Percentiles rank a stretch among this genome's conserved stretches.
Evolutionary conservation across 2,113 vertebrate genomes (phyloP).

Genomic region (Amphiprion ocellaris): DNA sequence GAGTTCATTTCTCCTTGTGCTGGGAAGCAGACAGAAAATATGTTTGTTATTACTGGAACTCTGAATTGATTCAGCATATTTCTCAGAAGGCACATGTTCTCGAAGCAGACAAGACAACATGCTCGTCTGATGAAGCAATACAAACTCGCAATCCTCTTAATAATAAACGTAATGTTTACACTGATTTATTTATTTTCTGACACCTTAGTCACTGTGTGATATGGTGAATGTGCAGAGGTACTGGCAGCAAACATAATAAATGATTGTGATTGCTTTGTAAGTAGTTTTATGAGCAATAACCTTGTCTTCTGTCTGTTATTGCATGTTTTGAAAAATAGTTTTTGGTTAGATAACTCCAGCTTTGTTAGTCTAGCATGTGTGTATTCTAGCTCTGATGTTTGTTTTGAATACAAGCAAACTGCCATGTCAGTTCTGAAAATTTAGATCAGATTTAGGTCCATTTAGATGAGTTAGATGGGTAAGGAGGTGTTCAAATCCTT

Average conservation of each 20-base stretch:
- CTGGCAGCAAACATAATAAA: neutral
- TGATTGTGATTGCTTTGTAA: neutral
- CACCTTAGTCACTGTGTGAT: neutral
- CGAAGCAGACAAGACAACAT: neutral
- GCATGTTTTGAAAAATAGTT: too few species aligned
- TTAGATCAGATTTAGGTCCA: neutral
- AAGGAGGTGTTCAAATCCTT: neutral
- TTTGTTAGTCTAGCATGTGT: too few species aligned
- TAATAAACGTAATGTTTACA: too few species aligned
- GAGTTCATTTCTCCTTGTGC: neutral
- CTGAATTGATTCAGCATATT: slow-evolving; percentile 39
- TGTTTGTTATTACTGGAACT: slow-evolving; percentile 3
- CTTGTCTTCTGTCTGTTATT: too few species aligned
- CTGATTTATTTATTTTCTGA: neutral
- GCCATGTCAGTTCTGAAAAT: neutral
- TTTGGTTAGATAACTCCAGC: too few species aligned
- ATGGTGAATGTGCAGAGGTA: neutral
- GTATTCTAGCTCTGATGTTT: too few species aligned
- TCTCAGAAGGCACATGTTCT: slow-evolving; percentile 43
- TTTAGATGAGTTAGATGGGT: neutral
- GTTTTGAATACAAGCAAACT: neutral
- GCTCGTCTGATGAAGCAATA: neutral
- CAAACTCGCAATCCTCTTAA: neutral
- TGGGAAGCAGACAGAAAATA: neutral
- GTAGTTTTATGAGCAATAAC: too few species aligned